Evolutionary conservation across 2,888 invertebrate genomes (phyloP), one percentile per base, ranked within the genome.

Genomic region (Drosophila suboccidentalis): DNA sequence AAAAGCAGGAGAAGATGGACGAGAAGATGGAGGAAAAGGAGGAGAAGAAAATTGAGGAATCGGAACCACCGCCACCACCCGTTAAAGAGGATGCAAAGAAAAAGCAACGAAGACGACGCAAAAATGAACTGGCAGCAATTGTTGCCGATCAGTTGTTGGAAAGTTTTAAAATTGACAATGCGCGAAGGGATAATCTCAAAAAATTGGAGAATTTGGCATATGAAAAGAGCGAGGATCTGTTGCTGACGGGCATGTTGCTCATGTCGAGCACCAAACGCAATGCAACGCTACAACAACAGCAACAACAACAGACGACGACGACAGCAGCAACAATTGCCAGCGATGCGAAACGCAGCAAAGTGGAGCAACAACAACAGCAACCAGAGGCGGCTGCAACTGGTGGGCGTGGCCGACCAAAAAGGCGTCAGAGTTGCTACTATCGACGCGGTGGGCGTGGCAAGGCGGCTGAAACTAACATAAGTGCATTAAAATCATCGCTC

Each of bases 81-180:
- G 8, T 53, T 36, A 66, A 71, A n/a, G 68, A 68, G 44, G 88
- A 90, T 10, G 61, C 80, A 1, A 89, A 88, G 57, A 90, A 89
- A 61, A 91, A 92, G 63, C 91, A 90, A 54, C 81, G 92, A 4
- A 78, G 90, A 0, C 86, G 92, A 4, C 90, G 93, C n/a, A 92
- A 92, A 69, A 93, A 92, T 72, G 93, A 93, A 44, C 70, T 93
- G 39, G 92, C 93, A 0, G 92, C 93, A 36, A 93, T 93, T 75
- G 92, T 93, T 43, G 93, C 93, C 3, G 93, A 93, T 80, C 93
- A 93, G 64, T 73, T 93, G 39, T 51, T 93, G 46, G 93, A 93
- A 57, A 93, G 93, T 76, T 93, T 93, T 36, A 93, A 93, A 73
- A 91, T 93, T 3, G 93, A 93, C 65, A 92, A 93, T 73, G 91